Percentiles rank a stretch among this genome's conserved stretches.
Conservation (phyloP, 2,113 vertebrate species). For the Brachionichthys hirsutus region DNA sequence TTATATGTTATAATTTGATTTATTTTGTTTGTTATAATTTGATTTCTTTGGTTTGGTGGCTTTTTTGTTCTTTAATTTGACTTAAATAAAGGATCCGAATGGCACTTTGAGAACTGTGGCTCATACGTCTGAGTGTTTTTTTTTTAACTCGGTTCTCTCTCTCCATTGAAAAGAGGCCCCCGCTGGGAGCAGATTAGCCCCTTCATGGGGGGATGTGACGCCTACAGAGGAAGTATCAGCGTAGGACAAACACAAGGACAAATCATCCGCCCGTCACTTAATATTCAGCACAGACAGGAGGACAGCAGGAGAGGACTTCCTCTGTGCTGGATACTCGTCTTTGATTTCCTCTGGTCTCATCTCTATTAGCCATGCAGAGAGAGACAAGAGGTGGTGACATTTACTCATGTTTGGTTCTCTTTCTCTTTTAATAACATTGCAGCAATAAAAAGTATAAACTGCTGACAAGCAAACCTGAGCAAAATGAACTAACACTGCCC, state of each 20-base stretch:
- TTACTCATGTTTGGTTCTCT: too few species aligned
- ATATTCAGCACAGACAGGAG: constrained; percentile 59
- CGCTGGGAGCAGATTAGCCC: constrained; percentile 70
- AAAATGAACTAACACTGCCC: too few species aligned
- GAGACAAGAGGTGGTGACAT: background rate
- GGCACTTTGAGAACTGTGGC: background rate
- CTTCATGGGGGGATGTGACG: constrained; percentile 66
- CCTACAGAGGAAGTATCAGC: constrained; percentile 67
- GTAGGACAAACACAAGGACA: constrained; percentile 69
- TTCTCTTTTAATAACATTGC: too few species aligned
- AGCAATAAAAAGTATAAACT: too few species aligned
- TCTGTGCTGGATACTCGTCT: constrained; percentile 16
- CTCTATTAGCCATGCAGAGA: constrained; percentile 4
- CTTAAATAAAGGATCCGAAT: too few species aligned
- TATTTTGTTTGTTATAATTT: too few species aligned
- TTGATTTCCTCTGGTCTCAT: constrained; percentile 19
- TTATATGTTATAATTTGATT: too few species aligned
- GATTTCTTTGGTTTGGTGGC: too few species aligned
- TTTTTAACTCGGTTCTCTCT: constrained; percentile 20
- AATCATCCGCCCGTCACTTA: constrained; percentile 51
- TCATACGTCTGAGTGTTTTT: constrained; percentile 25
- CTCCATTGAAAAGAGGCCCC: constrained; percentile 51
- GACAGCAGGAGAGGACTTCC: constrained; percentile 49
- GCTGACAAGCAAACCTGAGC: too few species aligned
- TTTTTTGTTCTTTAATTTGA: too few species aligned